Conservation (phyloP, 2,797 vertebrate genomes). For the Pseudochirops corinnae region DNA sequence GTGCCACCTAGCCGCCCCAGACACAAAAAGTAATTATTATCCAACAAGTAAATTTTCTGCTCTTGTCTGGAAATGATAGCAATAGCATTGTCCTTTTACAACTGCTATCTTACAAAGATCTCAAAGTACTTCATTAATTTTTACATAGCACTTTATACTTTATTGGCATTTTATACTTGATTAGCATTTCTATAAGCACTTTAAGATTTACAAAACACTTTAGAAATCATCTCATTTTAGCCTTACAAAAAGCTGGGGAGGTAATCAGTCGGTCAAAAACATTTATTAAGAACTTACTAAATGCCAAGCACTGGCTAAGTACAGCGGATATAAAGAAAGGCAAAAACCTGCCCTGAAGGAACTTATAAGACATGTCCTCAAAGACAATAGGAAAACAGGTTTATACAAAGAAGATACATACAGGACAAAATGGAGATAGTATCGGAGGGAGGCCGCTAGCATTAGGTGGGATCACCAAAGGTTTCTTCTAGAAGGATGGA, state of each 20-base stretch:
- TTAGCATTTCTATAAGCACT: background rate
- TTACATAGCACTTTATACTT: background rate
- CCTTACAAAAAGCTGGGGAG: background rate
- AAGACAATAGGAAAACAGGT: background rate
- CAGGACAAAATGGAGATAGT: background rate
- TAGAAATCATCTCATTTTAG: background rate
- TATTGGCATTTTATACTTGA: too few species aligned
- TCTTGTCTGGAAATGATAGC: constrained; percentile 40
- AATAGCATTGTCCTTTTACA: constrained; percentile 48
- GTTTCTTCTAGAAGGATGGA: background rate
- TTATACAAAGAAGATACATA: background rate
- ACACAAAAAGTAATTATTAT: constrained; percentile 47
- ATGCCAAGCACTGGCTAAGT: background rate
- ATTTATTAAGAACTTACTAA: background rate
- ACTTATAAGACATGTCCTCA: background rate
- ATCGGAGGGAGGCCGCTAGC: background rate
- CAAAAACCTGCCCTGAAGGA: background rate
- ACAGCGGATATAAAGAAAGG: background rate
- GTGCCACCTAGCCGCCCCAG: too few species aligned
- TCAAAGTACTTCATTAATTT: constrained; percentile 42
- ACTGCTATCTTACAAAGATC: constrained; percentile 59
- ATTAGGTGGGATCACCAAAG: background rate
- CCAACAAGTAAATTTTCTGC: constrained; percentile 19
- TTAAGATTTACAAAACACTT: background rate
- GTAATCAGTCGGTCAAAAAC: background rate